Evolutionary conservation across 2,113 vertebrate genomes (phyloP).

Genomic region (Oncorhynchus masou): DNA sequence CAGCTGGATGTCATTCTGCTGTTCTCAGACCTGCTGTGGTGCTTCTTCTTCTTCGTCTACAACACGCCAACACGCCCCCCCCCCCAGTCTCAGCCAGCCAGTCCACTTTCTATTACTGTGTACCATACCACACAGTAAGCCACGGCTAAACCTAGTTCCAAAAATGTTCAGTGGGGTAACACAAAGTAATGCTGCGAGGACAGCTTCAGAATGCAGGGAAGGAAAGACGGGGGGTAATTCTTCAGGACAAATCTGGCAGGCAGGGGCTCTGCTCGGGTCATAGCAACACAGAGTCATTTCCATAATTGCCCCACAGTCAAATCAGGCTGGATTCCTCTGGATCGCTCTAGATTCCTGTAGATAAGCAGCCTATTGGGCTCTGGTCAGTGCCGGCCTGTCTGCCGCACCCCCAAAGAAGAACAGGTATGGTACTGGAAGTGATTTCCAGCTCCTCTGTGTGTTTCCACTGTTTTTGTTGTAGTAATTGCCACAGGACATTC

Average conservation of each 20-base stretch:
- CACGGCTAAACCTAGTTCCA: constrained; percentile 56
- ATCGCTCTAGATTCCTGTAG: constrained; percentile 67
- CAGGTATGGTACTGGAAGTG: constrained; percentile 72
- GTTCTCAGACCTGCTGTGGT: not conserved
- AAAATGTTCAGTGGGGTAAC: constrained; percentile 55
- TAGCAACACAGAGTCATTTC: constrained; percentile 69
- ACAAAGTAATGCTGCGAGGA: constrained; percentile 57
- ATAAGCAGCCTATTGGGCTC: constrained; percentile 66
- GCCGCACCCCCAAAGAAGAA: constrained; percentile 75
- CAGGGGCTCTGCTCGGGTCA: constrained; percentile 46
- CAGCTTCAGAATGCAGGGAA: constrained; percentile 4
- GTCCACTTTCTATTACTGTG: constrained; percentile 31
- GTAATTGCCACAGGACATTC: constrained; percentile 54
- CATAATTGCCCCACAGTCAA: constrained; percentile 75
- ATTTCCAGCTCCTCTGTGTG: constrained; percentile 60
- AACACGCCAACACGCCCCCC: not conserved
- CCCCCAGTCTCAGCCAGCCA: not conserved
- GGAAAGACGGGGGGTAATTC: constrained; percentile 34
- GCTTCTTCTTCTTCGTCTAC: not conserved
- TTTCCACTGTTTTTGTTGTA: constrained; percentile 41
- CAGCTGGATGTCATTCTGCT: constrained; percentile 20
- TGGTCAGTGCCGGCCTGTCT: constrained; percentile 49
- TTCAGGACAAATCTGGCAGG: constrained; percentile 50
- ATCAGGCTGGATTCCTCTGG: constrained; percentile 70
- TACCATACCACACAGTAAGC: constrained; percentile 28